Evolutionary conservation across 2,888 invertebrate genomes (phyloP).

Genomic region (Lamellibrachia columna): DNA sequence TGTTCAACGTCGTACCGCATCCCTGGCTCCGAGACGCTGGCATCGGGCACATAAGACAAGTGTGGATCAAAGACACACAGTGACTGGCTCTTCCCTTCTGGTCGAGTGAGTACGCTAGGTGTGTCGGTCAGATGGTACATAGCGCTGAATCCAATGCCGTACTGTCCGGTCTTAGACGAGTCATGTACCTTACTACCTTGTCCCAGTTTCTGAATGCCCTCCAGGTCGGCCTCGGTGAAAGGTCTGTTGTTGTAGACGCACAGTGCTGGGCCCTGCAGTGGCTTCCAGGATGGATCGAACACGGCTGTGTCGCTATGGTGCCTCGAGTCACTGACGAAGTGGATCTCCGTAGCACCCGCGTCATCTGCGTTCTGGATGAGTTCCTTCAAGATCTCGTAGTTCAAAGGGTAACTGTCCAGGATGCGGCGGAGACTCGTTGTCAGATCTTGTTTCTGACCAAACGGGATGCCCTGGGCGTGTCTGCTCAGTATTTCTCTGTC

Average conservation of each 20-base stretch:
- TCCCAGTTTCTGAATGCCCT: conserved; percentile 58
- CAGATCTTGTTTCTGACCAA: conserved; percentile 56
- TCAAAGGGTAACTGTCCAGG: conserved; percentile 51
- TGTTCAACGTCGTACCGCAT: conserved; percentile 37
- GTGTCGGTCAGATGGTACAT: conserved; percentile 61
- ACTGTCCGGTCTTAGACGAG: conserved; percentile 57
- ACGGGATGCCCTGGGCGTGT: conserved; percentile 44
- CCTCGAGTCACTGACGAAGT: conserved; percentile 52
- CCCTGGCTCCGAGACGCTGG: conserved; percentile 42
- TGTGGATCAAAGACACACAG: conserved; percentile 58
- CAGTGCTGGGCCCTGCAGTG: conserved; percentile 60
- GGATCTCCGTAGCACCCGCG: conserved; percentile 52
- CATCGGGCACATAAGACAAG: conserved; percentile 48
- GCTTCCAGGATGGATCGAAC: conserved; percentile 45
- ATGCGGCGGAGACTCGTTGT: conserved; percentile 51
- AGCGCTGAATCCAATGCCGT: conserved; percentile 62
- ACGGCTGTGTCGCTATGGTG: conserved; percentile 42
- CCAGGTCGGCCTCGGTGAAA: conserved; percentile 52
- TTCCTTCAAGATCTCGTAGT: conserved; percentile 56
- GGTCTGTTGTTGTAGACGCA: conserved; percentile 58
- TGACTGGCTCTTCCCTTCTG: conserved; percentile 42
- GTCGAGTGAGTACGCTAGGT: conserved; percentile 54
- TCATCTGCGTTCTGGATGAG: conserved; percentile 48
- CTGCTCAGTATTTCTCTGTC: conserved; percentile 36
- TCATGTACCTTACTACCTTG: conserved; percentile 56